phyloP scores from a whole-genome alignment of 2,113 vertebrate genomes.

The Grammomys dolichurus region DNA sequence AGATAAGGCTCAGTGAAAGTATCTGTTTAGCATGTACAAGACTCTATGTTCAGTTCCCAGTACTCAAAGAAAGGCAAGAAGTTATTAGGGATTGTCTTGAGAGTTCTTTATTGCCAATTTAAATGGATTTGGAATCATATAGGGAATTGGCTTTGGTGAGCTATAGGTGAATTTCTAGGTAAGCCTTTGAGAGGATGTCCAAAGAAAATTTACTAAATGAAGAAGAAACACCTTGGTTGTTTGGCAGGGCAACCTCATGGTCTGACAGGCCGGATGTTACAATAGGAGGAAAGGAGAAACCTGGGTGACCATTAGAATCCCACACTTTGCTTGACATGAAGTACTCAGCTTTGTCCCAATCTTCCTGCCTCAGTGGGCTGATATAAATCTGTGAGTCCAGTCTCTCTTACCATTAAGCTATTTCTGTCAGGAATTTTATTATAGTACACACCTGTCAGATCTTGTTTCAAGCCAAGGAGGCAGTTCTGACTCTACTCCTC shows the following conservation, averaged over 20 bases:
- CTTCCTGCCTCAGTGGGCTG: not conserved
- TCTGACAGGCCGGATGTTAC: too few relatives aligned
- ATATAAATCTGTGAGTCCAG: too few relatives aligned
- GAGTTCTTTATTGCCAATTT: not conserved
- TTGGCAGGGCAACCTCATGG: too few relatives aligned
- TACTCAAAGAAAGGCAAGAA: not conserved
- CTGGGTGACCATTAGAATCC: too few relatives aligned
- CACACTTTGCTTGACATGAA: not conserved
- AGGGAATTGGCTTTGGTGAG: too few relatives aligned
- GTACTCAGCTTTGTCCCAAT: not conserved
- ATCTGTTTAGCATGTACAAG: not conserved
- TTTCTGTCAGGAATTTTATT: not conserved
- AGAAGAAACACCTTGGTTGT: not conserved
- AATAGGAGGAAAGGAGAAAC: not conserved
- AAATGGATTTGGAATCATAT: not conserved
- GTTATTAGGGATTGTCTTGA: not conserved
- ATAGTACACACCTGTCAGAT: too few relatives aligned
- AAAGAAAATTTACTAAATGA: not conserved
- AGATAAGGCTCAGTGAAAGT: not conserved
- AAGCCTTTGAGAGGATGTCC: not conserved
- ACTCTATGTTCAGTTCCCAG: not conserved
- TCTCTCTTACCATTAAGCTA: too few relatives aligned
- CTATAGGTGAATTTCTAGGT: not conserved
- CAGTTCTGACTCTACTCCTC: not conserved
- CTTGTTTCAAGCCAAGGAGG: not conserved